Conservation (phyloP, 2,113 vertebrate species). For the Clarias gariepinus region DNA sequence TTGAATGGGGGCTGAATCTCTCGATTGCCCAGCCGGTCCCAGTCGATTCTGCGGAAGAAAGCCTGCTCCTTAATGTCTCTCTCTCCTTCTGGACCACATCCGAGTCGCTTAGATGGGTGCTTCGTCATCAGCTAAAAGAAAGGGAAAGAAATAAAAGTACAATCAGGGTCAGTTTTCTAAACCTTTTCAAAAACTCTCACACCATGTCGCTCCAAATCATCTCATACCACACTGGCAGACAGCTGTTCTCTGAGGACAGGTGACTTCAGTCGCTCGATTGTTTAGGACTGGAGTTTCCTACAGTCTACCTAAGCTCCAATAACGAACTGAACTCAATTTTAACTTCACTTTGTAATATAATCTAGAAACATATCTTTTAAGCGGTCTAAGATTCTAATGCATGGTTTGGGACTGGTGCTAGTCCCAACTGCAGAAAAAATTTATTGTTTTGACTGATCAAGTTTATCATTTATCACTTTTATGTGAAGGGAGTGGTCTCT, state of each 20-base stretch:
- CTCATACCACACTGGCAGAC: background rate
- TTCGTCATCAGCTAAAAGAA: conserved; percentile 90
- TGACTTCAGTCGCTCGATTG: too few relatives aligned
- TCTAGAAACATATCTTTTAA: background rate
- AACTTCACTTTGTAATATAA: background rate
- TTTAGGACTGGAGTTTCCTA: too few relatives aligned
- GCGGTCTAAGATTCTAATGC: background rate
- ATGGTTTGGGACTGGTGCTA: background rate
- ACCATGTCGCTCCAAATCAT: background rate
- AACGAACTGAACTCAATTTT: too few relatives aligned
- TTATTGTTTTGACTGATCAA: background rate
- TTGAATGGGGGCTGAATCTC: conserved; percentile 98
- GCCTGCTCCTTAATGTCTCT: conserved; percentile 91
- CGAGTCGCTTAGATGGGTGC: conserved; percentile 92
- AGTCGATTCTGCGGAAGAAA: conserved; percentile 98
- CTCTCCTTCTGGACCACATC: conserved; percentile 89
- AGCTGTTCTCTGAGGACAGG: too few relatives aligned
- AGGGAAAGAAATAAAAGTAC: background rate
- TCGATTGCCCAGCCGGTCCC: conserved; percentile 89
- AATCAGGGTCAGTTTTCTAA: background rate
- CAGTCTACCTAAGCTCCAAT: too few relatives aligned
- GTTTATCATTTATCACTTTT: background rate
- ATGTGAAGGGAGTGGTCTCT: background rate
- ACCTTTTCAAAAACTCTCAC: background rate
- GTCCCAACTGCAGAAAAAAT: too few relatives aligned